phyloP scores from a whole-genome alignment of 2,888 invertebrate species.

The Chaetoderma sp. region DNA sequence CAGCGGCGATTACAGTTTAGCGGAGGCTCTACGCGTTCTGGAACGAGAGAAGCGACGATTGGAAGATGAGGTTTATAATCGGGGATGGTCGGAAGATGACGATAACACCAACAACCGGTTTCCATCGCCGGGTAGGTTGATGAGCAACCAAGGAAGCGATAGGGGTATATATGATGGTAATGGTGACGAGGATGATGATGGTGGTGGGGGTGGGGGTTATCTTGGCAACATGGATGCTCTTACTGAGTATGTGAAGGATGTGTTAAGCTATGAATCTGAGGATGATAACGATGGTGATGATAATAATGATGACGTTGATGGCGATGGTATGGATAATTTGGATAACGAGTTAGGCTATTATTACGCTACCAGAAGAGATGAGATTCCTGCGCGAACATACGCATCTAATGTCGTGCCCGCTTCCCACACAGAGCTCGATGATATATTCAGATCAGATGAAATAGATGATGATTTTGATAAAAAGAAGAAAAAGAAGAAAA shows the following conservation, averaged over 20 bases:
- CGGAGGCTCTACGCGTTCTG: background rate
- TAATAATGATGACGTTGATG: background rate
- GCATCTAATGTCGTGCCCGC: background rate
- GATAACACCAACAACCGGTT: no score
- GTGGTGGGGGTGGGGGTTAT: no score
- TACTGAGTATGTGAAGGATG: constrained; percentile 15
- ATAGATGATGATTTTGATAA: background rate
- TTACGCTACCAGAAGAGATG: no score
- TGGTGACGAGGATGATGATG: no score
- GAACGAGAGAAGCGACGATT: constrained; percentile 13
- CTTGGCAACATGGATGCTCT: no score
- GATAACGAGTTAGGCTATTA: background rate
- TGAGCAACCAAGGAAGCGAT: no score
- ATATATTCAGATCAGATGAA: no score
- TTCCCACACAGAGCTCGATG: background rate
- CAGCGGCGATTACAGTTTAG: background rate
- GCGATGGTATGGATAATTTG: background rate
- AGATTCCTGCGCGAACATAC: background rate
- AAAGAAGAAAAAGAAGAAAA: background rate
- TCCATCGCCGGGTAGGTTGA: no score
- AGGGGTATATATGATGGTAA: no score
- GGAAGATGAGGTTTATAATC: background rate
- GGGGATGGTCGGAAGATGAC: constrained; percentile 75
- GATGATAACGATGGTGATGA: constrained; percentile 1
- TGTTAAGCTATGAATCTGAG: background rate